Evolutionary conservation across 1,140 invertebrate genomes (phyloP).

Genomic region (Hycleus phaleratus): DNA sequence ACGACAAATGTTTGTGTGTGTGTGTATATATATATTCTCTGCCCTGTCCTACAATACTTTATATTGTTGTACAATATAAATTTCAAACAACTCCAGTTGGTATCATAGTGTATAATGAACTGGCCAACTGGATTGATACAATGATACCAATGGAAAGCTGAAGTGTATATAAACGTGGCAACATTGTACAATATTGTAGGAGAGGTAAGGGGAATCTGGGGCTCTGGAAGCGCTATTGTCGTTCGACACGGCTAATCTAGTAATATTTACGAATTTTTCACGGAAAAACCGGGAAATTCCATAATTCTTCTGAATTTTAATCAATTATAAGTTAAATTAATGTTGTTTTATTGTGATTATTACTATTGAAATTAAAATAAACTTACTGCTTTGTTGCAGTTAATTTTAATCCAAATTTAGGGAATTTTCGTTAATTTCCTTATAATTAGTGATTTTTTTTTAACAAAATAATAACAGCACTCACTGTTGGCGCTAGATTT

Average conservation of each 20-base stretch:
- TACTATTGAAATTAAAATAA: neutral
- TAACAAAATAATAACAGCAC: no score
- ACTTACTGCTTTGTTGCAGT: no score
- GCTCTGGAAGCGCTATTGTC: slow-evolving; percentile 24
- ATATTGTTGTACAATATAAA: slow-evolving; percentile 5
- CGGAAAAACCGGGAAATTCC: neutral
- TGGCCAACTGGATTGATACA: slow-evolving; percentile 26
- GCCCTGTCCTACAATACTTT: slow-evolving; percentile 30
- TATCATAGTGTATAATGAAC: slow-evolving; percentile 9
- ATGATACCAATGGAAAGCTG: slow-evolving; percentile 29
- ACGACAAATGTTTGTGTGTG: no score
- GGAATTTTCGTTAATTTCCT: no score
- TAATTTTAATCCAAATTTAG: no score
- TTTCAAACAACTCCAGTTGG: slow-evolving; percentile 9
- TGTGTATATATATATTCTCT: neutral
- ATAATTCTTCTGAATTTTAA: neutral
- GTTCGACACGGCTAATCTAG: slow-evolving; percentile 21
- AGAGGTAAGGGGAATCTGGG: slow-evolving; percentile 28
- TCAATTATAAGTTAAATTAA: neutral
- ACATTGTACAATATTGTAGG: slow-evolving; percentile 31
- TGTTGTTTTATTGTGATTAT: neutral
- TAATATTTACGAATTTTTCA: no score
- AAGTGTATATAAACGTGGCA: slow-evolving; percentile 36
- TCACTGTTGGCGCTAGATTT: no score
- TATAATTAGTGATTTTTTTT: no score